Percentiles rank a stretch among this genome's conserved stretches.
phyloP scores from a whole-genome alignment of 2,797 vertebrate genomes.

The Choloepus didactylus region DNA sequence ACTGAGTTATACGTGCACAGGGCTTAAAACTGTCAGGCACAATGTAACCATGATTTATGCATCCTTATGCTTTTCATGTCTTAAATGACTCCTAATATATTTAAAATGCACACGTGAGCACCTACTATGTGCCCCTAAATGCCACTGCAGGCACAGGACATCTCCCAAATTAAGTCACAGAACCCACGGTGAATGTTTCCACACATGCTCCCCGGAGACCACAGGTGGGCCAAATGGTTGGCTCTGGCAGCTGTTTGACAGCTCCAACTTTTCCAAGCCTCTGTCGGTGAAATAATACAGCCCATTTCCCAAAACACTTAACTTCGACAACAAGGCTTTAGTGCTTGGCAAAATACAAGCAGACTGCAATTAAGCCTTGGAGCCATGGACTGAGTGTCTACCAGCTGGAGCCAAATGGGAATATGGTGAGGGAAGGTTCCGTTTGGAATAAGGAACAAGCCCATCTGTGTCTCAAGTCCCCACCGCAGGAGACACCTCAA shows the following conservation, averaged over 20 bases:
- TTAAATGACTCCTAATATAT: neutral
- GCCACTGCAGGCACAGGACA: neutral
- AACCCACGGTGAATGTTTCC: neutral
- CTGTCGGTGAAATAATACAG: neutral
- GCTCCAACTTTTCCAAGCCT: conserved; percentile 54
- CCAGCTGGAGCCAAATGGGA: conserved; percentile 30
- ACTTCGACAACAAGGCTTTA: conserved; percentile 59
- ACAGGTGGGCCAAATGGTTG: neutral
- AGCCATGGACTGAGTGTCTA: neutral
- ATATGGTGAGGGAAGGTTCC: neutral
- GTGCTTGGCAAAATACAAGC: conserved; percentile 64
- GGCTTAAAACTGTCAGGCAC: neutral
- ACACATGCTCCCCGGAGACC: fast-evolving
- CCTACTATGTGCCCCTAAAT: neutral
- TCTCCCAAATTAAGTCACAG: neutral
- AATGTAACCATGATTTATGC: neutral
- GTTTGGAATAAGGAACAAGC: neutral
- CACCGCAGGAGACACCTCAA: neutral
- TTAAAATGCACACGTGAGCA: neutral
- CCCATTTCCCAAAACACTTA: conserved; percentile 62
- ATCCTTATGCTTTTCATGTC: neutral
- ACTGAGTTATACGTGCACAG: fast-evolving
- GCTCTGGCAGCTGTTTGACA: neutral
- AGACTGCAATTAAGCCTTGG: conserved; percentile 65
- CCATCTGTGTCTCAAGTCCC: neutral